phyloP scores from a whole-genome alignment of 2,888 invertebrate genomes.

The Chesias legatella region DNA sequence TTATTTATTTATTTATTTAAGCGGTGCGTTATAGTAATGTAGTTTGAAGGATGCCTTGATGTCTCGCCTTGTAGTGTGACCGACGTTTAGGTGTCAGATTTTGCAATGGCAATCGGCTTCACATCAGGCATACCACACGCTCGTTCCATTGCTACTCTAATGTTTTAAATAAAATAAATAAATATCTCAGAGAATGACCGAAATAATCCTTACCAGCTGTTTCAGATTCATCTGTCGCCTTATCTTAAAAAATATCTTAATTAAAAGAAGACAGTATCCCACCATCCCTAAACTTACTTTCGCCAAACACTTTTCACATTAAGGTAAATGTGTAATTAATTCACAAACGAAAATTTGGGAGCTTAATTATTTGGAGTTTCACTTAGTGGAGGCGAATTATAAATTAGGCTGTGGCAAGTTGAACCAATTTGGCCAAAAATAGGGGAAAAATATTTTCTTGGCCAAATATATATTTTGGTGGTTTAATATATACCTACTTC shows the following conservation, averaged over 20 bases:
- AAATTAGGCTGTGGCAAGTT: constrained; percentile 14
- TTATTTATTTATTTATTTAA: too few relatives aligned
- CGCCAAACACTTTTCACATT: constrained; percentile 30
- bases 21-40: too few relatives aligned
- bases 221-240: constrained; percentile 1
- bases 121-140: too few relatives aligned
- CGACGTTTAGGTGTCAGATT: too few relatives aligned
- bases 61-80: too few relatives aligned
- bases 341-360: constrained; percentile 26
- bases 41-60: too few relatives aligned
- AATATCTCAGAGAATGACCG: too few relatives aligned
- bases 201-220: background rate
- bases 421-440: constrained; percentile 10
- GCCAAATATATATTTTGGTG: too few relatives aligned
- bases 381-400: constrained; percentile 10
- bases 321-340: constrained; percentile 33
- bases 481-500: too few relatives aligned
- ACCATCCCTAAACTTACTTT: constrained; percentile 26
- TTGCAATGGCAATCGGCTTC: too few relatives aligned
- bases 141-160: too few relatives aligned
- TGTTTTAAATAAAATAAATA: too few relatives aligned
- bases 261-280: constrained; percentile 25
- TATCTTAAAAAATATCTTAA: constrained; percentile 32
- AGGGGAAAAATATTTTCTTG: constrained; percentile 1
- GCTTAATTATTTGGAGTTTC: constrained; percentile 24